phyloP scores from a whole-genome alignment of 2,888 invertebrate genomes.

The Scrobipalpa atriplicella region DNA sequence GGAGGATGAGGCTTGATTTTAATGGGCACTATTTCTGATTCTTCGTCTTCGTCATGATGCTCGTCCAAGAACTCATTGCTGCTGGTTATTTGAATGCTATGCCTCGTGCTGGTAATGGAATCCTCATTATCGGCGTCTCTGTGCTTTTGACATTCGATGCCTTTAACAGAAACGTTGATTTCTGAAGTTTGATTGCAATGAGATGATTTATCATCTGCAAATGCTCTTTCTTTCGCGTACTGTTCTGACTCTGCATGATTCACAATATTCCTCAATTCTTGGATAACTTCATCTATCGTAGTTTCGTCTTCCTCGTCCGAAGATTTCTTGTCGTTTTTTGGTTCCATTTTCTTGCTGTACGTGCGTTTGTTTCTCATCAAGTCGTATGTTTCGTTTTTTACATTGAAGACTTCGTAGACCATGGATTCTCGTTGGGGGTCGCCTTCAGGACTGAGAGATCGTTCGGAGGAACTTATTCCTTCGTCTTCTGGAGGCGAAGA shows the following conservation, averaged over 20 bases:
- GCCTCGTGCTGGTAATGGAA: constrained; percentile 79
- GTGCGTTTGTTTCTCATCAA: constrained; percentile 72
- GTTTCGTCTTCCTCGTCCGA: constrained; percentile 89
- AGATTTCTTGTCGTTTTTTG: constrained; percentile 61
- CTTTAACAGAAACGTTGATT: constrained; percentile 64
- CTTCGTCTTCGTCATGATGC: constrained; percentile 75
- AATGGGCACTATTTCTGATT: constrained; percentile 89
- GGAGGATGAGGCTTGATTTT: constrained; percentile 92
- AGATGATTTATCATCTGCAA: constrained; percentile 59
- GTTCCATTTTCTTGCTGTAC: constrained; percentile 67
- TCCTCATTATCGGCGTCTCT: constrained; percentile 75
- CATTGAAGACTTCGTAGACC: constrained; percentile 84
- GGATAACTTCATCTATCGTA: constrained; percentile 94
- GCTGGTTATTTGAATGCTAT: constrained; percentile 75
- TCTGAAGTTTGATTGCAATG: constrained; percentile 73
- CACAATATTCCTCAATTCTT: constrained; percentile 92
- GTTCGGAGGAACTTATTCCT: constrained; percentile 93
- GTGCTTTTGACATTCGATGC: constrained; percentile 62
- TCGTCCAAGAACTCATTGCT: constrained; percentile 77
- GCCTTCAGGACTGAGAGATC: constrained; percentile 89
- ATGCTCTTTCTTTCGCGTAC: constrained; percentile 70
- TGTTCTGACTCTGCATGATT: constrained; percentile 91
- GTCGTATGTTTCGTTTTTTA: constrained; percentile 82
- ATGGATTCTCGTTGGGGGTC: constrained; percentile 83
- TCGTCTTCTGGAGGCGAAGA: constrained; percentile 93